A percentile compares a stretch with the other conserved stretches of the same genome.
Evolutionary conservation across 1,140 invertebrate species (phyloP).

Genomic region (Formica exsecta): DNA sequence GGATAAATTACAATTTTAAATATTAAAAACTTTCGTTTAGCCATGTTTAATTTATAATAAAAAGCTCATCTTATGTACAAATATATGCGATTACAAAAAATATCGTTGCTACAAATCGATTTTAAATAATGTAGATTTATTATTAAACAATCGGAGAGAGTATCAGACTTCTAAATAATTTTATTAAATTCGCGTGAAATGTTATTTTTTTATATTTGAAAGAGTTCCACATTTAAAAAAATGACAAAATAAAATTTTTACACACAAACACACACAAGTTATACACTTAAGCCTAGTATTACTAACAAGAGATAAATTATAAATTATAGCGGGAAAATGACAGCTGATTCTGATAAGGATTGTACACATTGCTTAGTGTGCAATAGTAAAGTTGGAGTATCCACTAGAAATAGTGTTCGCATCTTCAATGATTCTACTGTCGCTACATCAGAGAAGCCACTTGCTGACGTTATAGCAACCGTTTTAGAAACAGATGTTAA

Average conservation of each 20-base stretch:
- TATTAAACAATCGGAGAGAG: not conserved
- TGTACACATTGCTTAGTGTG: constrained; percentile 87
- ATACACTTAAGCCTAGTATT: not conserved
- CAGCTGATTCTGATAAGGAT: constrained; percentile 79
- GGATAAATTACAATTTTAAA: too few species aligned
- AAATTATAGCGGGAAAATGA: constrained; percentile 76
- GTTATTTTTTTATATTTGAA: not conserved
- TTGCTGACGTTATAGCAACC: constrained; percentile 85
- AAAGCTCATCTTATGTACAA: too few species aligned
- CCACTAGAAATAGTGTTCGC: constrained; percentile 86
- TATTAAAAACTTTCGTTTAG: too few species aligned
- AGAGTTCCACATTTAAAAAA: not conserved
- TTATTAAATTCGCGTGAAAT: not conserved
- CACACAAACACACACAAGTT: not conserved
- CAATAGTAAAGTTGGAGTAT: constrained; percentile 86
- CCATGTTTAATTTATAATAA: too few species aligned
- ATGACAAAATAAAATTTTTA: not conserved
- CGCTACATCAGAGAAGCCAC: constrained; percentile 82
- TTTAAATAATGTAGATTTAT: too few species aligned
- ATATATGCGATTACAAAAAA: too few species aligned
- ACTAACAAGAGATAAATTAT: constrained; percentile 1
- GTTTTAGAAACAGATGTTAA: constrained; percentile 86
- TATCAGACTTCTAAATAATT: not conserved
- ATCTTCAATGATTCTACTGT: constrained; percentile 84
- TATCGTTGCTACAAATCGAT: too few species aligned